Percentiles rank a stretch among this genome's conserved stretches.
These are phyloP conservation scores for Caiman crocodilus DNA, from an alignment of 2,797 vertebrate genomes.

Conservation along the genomic window DNA sequence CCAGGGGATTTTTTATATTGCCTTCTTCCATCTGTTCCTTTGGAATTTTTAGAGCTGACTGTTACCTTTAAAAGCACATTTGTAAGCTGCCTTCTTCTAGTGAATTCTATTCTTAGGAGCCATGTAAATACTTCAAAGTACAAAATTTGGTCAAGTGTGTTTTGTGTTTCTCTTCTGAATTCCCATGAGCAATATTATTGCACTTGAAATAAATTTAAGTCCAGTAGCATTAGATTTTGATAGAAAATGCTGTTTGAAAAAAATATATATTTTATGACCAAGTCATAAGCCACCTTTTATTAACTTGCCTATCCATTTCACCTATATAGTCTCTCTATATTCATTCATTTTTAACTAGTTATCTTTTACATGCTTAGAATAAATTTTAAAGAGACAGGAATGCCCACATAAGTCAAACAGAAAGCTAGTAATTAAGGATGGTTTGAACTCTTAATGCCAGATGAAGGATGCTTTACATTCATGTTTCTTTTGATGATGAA, in stretches of 20 bases:
- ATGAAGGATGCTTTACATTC: background rate
- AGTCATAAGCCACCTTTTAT: slow-evolving; percentile 74
- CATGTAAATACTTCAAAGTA: slow-evolving; percentile 12
- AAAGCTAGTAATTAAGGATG: slow-evolving; percentile 53
- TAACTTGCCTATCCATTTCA: slow-evolving; percentile 69
- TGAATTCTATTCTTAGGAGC: background rate
- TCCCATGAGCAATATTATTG: slow-evolving; percentile 50
- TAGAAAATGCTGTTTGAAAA: slow-evolving; percentile 73
- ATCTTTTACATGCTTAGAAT: slow-evolving; percentile 59
- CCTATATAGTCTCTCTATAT: slow-evolving; percentile 61
- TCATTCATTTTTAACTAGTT: slow-evolving; percentile 72
- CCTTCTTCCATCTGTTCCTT: background rate
- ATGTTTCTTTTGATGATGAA: background rate
- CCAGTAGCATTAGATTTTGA: slow-evolving; percentile 51
- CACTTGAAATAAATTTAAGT: slow-evolving; percentile 45
- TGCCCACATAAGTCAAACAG: slow-evolving; percentile 12
- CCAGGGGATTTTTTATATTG: background rate
- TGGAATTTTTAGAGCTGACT: background rate
- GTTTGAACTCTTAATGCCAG: slow-evolving; percentile 22
- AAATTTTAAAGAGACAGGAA: slow-evolving; percentile 56
- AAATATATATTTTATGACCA: slow-evolving; percentile 48
- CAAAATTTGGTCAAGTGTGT: background rate
- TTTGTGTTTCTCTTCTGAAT: slow-evolving; percentile 32
- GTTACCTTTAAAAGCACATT: background rate
- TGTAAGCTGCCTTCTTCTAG: background rate